These are phyloP conservation scores for Octomys mimax DNA, from an alignment of 2,797 vertebrate genomes.

Conservation along the genomic window DNA sequence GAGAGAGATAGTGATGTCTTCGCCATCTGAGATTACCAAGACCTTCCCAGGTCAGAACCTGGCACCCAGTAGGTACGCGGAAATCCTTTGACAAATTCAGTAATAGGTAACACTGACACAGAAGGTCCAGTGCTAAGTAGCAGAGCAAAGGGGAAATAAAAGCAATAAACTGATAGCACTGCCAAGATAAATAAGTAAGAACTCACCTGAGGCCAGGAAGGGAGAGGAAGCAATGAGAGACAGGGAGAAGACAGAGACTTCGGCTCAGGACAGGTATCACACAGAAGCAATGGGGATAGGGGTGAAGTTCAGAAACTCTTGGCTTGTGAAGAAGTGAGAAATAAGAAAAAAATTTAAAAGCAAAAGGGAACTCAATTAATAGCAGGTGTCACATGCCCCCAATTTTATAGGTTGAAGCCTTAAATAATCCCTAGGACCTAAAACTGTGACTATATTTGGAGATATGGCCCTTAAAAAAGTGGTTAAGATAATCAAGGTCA, in stretches of 20 bases:
- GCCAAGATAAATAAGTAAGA: conserved; percentile 29
- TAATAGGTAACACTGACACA: not conserved
- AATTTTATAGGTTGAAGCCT: too few species aligned
- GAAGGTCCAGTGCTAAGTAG: conserved; percentile 1
- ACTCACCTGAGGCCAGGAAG: not conserved
- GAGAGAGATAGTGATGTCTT: rapidly evolving
- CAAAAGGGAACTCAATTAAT: rapidly evolving
- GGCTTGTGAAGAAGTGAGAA: not conserved
- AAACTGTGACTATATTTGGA: not conserved
- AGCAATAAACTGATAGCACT: not conserved
- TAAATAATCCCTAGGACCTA: not conserved
- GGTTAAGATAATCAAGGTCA: too few species aligned
- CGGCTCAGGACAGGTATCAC: not conserved
- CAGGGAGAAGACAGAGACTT: rapidly evolving
- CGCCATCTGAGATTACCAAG: not conserved
- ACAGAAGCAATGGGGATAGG: rapidly evolving
- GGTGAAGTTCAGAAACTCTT: not conserved
- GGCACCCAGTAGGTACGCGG: conserved; percentile 4
- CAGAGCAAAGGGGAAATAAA: conserved; percentile 65
- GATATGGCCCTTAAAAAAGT: not conserved
- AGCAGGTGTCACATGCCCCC: rapidly evolving
- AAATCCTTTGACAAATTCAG: not conserved
- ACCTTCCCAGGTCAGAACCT: rapidly evolving
- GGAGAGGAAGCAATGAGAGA: not conserved
- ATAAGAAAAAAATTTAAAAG: rapidly evolving